Evolutionary conservation across 2,888 invertebrate genomes (phyloP), one percentile per base, ranked within the genome.

Genomic region (Aleiodes testaceus): DNA sequence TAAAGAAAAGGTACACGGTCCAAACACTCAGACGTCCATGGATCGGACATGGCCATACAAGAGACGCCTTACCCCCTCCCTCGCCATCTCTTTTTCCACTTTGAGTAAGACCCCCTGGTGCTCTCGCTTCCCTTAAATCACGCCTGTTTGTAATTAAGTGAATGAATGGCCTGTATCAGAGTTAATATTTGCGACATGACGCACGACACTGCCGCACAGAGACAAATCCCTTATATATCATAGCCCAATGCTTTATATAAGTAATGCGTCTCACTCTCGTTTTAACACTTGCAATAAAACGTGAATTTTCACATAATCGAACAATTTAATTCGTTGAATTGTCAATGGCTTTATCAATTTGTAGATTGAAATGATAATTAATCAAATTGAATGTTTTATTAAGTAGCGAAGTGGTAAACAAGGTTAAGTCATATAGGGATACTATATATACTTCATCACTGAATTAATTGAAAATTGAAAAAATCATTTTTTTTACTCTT

Each of bases 151-250:
- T 87, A 87, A 87, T 87, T 87, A 87, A 87, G 87, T 84, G 87
- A 87, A 87, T 86, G 85, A 86, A 87, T 87, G 87, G 87, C 85
- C 86, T 85, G 86, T 85, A 85, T 86, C 86, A 84, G 85, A 85
- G 87, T 87, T 87, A 87, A 87, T 87, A 87, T 87, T 87, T 87
- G 87, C 87, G 85, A 82, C 84, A 84, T 86, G 87, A 87, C 84
- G 85, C 83, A 87, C 84, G 86, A 85, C 84, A 85, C 76, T 75
- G 80, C 83, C 81, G 83, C 84, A 78, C 82, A 80, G 81, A 85
- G 86, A 87, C 87, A 87, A 87, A 87, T 87, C 87, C 87, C 86
- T 83, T 86, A 87, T 87, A 87, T 86, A 87, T 87, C 86, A 87
- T 85, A 83, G 83, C 78, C 74, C 71, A 78, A 79, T 44, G 66